Percentiles rank a stretch among this genome's conserved stretches.
phyloP scores from a whole-genome alignment of 2,888 invertebrate genomes.

The Polydrusus tereticollis region DNA sequence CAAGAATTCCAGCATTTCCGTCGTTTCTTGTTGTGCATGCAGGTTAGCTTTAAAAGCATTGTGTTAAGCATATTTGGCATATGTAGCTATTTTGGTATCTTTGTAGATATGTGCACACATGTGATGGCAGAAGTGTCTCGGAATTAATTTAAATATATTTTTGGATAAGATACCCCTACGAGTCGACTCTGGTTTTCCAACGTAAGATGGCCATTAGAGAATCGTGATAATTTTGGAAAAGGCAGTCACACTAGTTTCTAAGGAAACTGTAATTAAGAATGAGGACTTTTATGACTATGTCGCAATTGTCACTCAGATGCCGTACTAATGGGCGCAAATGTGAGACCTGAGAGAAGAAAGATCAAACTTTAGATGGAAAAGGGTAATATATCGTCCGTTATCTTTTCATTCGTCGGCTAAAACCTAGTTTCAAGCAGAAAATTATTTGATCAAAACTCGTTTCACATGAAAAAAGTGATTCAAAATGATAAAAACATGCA shows the following conservation, averaged over 20 bases:
- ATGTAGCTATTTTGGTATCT: too few species aligned
- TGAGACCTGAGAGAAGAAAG: conserved; percentile 22
- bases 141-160: neutral
- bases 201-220: conserved; percentile 59
- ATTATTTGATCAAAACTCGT: too few species aligned
- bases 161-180: neutral
- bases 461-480: too few species aligned
- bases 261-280: conserved; percentile 64
- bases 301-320: conserved; percentile 64
- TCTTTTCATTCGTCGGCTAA: neutral
- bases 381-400: neutral
- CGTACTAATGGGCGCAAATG: conserved; percentile 53
- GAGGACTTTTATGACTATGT: conserved; percentile 64
- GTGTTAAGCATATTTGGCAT: too few species aligned
- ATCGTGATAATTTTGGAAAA: conserved; percentile 62
- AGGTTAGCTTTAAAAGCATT: too few species aligned
- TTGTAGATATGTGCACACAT: too few species aligned
- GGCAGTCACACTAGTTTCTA: conserved; percentile 53
- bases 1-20: too few species aligned
- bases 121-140: too few species aligned
- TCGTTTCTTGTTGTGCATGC: too few species aligned
- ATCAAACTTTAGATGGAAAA: conserved; percentile 40
- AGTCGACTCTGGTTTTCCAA: conserved; percentile 35
- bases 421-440: neutral
- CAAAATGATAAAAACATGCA: too few species aligned